Evolutionary conservation across 2,888 invertebrate species (phyloP).

Genomic region (Aphidoletes aphidimyza): DNA sequence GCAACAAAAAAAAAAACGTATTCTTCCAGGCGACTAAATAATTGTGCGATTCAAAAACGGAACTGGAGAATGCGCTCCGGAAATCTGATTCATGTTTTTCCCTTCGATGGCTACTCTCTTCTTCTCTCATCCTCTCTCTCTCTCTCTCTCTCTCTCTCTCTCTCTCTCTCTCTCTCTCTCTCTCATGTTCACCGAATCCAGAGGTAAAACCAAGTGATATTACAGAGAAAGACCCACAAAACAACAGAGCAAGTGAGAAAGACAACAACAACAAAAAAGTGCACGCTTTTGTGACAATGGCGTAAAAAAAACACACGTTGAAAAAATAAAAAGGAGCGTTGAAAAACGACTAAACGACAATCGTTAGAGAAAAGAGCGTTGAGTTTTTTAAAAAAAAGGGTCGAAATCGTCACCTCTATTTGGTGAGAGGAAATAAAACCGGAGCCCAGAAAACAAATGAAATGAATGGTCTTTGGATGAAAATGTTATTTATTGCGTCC

Average conservation of each 20-base stretch:
- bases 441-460: not conserved
- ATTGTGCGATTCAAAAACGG: not conserved
- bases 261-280: not conserved
- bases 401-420: not conserved
- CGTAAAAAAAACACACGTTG: too few species aligned
- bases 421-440: conserved; percentile 17
- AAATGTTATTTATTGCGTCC: not conserved
- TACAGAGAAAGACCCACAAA: not conserved
- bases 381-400: too few species aligned
- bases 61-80: not conserved
- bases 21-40: conserved; percentile 43
- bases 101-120: too few species aligned
- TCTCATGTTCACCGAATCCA: too few species aligned
- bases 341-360: conserved; percentile 29
- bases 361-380: not conserved
- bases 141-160: too few species aligned
- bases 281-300: too few species aligned
- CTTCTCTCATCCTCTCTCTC: too few species aligned
- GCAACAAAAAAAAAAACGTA: not conserved
- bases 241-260: not conserved
- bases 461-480: not conserved
- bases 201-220: not conserved
- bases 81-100: conserved; percentile 49
- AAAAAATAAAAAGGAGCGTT: not conserved
- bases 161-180: too few species aligned